Evolutionary conservation across 2,797 vertebrate species (phyloP).

Genomic region (Paguma larvata): DNA sequence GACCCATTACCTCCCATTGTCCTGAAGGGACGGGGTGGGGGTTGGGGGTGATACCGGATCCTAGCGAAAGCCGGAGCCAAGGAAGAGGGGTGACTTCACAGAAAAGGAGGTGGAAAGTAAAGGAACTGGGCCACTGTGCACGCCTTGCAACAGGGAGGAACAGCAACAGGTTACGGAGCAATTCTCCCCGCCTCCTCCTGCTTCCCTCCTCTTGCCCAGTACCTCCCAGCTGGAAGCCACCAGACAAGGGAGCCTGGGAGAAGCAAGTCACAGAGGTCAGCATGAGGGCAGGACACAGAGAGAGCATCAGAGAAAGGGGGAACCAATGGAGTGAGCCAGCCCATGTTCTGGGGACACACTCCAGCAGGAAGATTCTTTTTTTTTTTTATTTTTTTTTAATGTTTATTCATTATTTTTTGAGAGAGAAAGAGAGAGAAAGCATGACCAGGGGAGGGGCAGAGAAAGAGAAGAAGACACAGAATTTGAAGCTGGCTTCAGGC

Average conservation of each 20-base stretch:
- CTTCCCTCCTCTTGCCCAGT: background rate
- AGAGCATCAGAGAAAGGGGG: background rate
- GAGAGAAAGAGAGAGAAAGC: no score
- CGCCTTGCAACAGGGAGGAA: background rate
- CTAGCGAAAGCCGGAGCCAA: background rate
- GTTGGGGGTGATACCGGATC: background rate
- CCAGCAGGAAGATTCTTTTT: background rate
- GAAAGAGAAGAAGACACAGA: no score
- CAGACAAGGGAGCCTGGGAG: background rate
- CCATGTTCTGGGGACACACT: background rate
- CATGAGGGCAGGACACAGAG: background rate
- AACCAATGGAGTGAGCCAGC: background rate
- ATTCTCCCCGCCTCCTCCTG: background rate
- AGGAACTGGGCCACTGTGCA: no score
- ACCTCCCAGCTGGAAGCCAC: background rate
- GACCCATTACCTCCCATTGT: fast-evolving
- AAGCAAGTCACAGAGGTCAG: background rate
- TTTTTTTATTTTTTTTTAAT: no score
- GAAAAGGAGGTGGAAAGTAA: fast-evolving
- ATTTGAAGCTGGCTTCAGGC: no score
- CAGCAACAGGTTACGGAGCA: background rate
- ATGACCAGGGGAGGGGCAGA: no score
- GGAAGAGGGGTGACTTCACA: background rate
- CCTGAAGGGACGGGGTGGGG: background rate
- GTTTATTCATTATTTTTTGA: no score